Conservation (phyloP, 2,797 vertebrate species). For the Chelon auratus region DNA sequence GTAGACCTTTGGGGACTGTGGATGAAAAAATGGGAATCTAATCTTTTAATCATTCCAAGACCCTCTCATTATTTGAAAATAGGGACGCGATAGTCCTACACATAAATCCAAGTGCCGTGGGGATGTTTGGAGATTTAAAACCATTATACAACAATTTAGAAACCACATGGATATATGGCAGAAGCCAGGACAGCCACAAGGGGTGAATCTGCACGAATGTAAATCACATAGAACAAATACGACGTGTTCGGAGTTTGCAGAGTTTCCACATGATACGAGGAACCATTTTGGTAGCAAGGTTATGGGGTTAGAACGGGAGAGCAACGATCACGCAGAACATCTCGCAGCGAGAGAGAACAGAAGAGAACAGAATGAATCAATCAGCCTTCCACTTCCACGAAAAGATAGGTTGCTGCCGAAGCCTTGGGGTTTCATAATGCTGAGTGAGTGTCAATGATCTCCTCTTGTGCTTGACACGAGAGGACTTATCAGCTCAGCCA, state of each 20-base stretch:
- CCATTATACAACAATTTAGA: constrained; percentile 4
- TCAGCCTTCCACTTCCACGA: constrained; percentile 67
- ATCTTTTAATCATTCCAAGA: not conserved
- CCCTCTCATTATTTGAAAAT: not conserved
- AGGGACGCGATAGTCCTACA: not conserved
- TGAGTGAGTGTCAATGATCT: constrained; percentile 82
- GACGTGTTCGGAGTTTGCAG: constrained; percentile 11
- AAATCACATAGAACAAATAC: too few species aligned
- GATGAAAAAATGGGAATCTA: not conserved
- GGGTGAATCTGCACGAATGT: not conserved
- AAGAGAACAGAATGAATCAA: constrained; percentile 56
- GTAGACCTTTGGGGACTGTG: not conserved
- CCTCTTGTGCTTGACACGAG: constrained; percentile 77
- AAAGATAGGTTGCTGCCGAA: constrained; percentile 61
- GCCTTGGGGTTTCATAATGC: constrained; percentile 78
- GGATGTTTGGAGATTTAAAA: constrained; percentile 4
- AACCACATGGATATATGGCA: not conserved
- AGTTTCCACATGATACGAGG: constrained; percentile 19
- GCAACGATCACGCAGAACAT: constrained; percentile 36
- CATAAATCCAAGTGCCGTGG: not conserved
- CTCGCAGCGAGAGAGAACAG: constrained; percentile 22
- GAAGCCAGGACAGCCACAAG: not conserved
- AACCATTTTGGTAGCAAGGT: constrained; percentile 20
- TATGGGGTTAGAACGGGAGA: constrained; percentile 5
- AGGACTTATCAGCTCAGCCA: constrained; percentile 78